phyloP scores from a whole-genome alignment of 2,113 vertebrate genomes.

The Laticauda laticaudata region DNA sequence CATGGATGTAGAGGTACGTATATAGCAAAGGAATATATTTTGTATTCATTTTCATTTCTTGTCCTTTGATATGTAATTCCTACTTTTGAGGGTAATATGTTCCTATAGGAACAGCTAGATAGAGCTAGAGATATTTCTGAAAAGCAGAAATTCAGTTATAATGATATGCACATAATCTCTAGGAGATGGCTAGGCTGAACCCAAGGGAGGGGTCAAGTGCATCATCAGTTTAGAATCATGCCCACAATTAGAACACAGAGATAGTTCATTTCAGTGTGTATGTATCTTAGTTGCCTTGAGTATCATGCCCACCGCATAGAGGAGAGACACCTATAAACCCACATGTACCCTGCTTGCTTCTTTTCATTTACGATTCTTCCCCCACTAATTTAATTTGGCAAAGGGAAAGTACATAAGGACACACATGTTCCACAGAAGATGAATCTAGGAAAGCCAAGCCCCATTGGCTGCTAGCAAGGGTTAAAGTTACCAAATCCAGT shows the following conservation, averaged over 20 bases:
- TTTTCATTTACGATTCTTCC: background rate
- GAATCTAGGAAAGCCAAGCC: background rate
- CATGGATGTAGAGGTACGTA: background rate
- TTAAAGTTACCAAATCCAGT: background rate
- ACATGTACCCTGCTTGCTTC: background rate
- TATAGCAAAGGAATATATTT: background rate
- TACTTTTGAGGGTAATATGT: background rate
- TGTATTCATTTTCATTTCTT: background rate
- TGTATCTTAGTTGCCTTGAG: background rate
- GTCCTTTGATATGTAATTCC: background rate
- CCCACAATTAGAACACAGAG: background rate
- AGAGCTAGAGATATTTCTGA: background rate
- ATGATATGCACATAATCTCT: background rate
- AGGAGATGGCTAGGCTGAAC: no score
- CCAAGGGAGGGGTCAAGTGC: background rate
- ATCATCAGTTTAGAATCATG: background rate
- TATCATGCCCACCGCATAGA: background rate
- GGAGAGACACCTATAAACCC: background rate
- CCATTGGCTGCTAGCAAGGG: background rate
- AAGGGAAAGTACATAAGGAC: background rate
- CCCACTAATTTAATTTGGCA: background rate
- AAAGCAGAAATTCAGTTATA: background rate
- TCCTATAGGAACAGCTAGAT: background rate
- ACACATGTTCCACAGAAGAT: background rate
- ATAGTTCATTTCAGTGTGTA: background rate